These are phyloP conservation scores for Boloria selene DNA, from an alignment of 2,888 invertebrate species.

Conservation along the genomic window DNA sequence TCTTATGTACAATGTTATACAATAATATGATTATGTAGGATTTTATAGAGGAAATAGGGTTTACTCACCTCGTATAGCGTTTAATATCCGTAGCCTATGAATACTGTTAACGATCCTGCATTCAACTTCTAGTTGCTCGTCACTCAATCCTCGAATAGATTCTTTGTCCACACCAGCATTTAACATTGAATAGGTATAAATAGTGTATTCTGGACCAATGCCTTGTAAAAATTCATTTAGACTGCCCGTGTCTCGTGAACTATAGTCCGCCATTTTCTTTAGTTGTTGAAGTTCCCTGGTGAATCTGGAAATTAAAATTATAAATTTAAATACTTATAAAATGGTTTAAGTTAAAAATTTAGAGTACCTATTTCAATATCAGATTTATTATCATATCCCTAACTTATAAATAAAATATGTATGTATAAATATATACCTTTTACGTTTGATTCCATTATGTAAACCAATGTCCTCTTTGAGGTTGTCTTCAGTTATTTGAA, in stretches of 20 bases:
- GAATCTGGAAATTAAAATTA: constrained; percentile 83
- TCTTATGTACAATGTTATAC: constrained; percentile 17
- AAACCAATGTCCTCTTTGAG: constrained; percentile 96
- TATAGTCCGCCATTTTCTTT: constrained; percentile 98
- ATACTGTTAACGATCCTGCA: constrained; percentile 97
- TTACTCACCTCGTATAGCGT: constrained; percentile 88
- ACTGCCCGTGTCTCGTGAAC: constrained; percentile 95
- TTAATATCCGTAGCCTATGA: constrained; percentile 94
- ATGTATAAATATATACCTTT: too few relatives aligned
- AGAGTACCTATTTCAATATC: too few relatives aligned
- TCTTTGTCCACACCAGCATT: constrained; percentile 97
- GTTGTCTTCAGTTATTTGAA: constrained; percentile 96
- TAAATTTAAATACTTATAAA: not conserved
- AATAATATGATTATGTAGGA: constrained; percentile 1
- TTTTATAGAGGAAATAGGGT: constrained; percentile 9
- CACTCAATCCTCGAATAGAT: constrained; percentile 91
- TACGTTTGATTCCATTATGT: constrained; percentile 95
- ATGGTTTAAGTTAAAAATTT: not conserved
- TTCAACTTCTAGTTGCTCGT: constrained; percentile 94
- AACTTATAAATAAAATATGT: constrained; percentile 4
- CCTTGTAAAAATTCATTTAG: constrained; percentile 92
- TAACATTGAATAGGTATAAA: constrained; percentile 98
- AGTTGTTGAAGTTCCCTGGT: constrained; percentile 95
- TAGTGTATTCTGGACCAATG: constrained; percentile 94
- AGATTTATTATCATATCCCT: too few relatives aligned